Conservation (phyloP, 2,888 invertebrate genomes). For the Hypselothyrea guttata region DNA sequence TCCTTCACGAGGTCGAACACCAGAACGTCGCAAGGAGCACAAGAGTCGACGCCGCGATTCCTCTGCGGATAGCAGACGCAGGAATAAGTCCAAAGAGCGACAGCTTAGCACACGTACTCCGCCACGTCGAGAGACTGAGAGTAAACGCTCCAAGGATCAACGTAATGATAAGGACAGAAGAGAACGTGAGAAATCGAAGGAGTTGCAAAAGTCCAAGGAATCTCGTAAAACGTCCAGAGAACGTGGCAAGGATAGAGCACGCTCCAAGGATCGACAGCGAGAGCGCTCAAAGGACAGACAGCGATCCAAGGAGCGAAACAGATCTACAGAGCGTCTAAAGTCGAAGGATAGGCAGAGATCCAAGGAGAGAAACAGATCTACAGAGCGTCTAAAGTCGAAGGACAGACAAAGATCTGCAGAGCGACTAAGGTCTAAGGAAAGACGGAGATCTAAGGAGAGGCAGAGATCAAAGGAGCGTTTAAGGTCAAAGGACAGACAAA, state of each 20-base stretch:
- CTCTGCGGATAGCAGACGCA: constrained; percentile 46
- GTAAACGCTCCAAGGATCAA: constrained; percentile 30
- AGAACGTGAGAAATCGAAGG: constrained; percentile 24
- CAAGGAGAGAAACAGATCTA: constrained; percentile 19
- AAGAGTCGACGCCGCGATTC: constrained; percentile 58
- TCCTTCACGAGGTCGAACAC: constrained; percentile 75
- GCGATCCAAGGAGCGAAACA: constrained; percentile 14
- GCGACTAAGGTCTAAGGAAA: constrained; percentile 15
- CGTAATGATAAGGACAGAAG: constrained; percentile 18
- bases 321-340: constrained; percentile 31
- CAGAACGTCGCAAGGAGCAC: constrained; percentile 62
- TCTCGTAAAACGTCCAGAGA: constrained; percentile 20
- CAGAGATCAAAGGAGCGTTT: constrained; percentile 3
- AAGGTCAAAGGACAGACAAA: constrained; percentile 19
- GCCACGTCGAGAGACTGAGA: constrained; percentile 11
- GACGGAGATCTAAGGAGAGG: constrained; percentile 12
- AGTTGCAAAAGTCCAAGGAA: constrained; percentile 40
- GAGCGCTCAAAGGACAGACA: constrained; percentile 21
- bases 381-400: constrained; percentile 27
- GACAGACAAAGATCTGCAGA: constrained; percentile 26
- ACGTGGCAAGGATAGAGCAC: constrained; percentile 15
- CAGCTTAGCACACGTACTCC: constrained; percentile 10
- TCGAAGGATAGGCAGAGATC: constrained; percentile 30
- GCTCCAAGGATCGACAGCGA: constrained; percentile 23
- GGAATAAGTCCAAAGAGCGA: constrained; percentile 22